Evolutionary conservation across 2,888 invertebrate species (phyloP).

Genomic region (Sepioteuthis lessoniana): DNA sequence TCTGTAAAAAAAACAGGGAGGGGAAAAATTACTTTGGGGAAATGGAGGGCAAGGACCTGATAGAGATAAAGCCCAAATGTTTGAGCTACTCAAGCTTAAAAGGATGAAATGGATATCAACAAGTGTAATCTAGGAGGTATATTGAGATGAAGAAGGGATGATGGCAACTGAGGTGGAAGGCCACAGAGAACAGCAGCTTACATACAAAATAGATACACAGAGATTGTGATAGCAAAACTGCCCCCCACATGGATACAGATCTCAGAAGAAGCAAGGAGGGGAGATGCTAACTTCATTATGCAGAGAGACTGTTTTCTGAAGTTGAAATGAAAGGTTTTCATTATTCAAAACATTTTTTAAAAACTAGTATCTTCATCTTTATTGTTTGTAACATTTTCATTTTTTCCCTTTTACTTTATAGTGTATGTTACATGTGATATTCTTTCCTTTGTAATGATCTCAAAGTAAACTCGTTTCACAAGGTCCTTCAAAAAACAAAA

Average conservation of each 20-base stretch:
- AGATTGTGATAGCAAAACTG: neutral
- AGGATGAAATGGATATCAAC: constrained; percentile 3
- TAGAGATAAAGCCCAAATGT: neutral
- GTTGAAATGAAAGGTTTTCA: neutral
- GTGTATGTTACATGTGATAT: too few species aligned
- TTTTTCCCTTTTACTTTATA: too few species aligned
- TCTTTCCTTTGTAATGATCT: too few species aligned
- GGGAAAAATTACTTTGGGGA: too few species aligned
- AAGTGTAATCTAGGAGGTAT: constrained; percentile 2
- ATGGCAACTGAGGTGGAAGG: neutral
- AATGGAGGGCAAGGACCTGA: too few species aligned
- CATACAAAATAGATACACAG: neutral
- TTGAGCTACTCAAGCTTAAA: neutral
- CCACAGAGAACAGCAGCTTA: neutral
- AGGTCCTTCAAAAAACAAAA: too few species aligned
- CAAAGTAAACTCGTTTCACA: too few species aligned
- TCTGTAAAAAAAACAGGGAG: too few species aligned
- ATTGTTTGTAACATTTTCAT: neutral
- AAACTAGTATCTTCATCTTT: neutral
- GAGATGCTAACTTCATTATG: neutral
- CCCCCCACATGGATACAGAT: neutral
- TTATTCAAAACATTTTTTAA: neutral
- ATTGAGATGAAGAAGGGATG: constrained; percentile 20
- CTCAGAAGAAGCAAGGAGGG: neutral
- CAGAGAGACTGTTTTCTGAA: neutral